Percentiles rank a stretch among this genome's conserved stretches.
Conservation (phyloP, 2,797 vertebrate species). For the Spinibarbus caldwelli region DNA sequence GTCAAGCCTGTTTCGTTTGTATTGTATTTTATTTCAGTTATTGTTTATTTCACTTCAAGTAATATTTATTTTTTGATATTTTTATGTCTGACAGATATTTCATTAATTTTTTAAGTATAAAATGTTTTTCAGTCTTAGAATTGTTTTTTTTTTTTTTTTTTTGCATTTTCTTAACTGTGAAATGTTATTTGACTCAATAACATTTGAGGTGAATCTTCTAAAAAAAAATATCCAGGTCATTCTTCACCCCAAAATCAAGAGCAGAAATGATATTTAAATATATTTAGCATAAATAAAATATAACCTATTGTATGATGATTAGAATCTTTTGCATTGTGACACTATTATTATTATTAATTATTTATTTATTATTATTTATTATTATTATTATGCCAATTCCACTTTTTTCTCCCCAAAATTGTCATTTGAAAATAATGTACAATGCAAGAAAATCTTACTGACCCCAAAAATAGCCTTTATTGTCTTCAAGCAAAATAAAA, state of each 20-base stretch:
- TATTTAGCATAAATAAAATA: no score
- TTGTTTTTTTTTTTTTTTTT: no score
- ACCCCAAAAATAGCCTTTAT: not conserved
- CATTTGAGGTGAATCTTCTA: not conserved
- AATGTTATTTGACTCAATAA: not conserved
- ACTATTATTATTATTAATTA: no score
- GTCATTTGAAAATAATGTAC: not conserved
- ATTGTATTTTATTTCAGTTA: no score
- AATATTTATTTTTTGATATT: no score
- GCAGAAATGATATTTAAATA: no score
- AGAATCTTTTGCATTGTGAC: not conserved
- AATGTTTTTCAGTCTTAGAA: not conserved
- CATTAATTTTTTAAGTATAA: no score
- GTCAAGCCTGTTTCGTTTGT: no score
- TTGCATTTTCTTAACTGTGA: not conserved
- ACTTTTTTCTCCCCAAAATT: not conserved
- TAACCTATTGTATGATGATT: no score
- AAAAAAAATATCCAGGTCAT: not conserved
- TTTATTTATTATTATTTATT: no score
- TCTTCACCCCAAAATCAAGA: not conserved
- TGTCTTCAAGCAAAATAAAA: not conserved
- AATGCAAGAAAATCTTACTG: not conserved
- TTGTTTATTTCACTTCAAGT: no score
- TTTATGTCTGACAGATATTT: no score
- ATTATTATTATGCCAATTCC: not conserved